Conservation (phyloP, 2,113 vertebrate species). For the Columba janthina region DNA sequence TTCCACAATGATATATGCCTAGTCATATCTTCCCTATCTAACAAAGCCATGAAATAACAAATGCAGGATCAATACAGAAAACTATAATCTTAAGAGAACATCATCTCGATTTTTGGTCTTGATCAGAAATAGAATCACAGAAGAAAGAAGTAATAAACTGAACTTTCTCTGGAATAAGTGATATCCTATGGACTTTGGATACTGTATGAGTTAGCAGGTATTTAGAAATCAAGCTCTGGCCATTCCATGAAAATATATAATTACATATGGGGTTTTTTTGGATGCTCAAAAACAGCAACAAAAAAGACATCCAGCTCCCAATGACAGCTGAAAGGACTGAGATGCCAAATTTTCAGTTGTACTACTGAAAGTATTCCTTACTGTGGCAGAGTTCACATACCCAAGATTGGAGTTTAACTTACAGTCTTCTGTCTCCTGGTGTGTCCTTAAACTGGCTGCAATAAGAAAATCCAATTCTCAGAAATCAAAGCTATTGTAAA, state of each 20-base stretch:
- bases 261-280: background rate
- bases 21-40: constrained; percentile 42
- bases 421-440: background rate
- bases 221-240: background rate
- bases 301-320: background rate
- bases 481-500: background rate
- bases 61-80: background rate
- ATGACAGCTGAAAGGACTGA: background rate
- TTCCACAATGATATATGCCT: constrained; percentile 56
- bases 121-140: background rate
- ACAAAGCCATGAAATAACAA: constrained; percentile 27
- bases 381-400: background rate
- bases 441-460: background rate
- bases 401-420: background rate
- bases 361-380: background rate
- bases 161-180: background rate
- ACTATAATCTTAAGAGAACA: background rate
- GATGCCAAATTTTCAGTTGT: background rate
- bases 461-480: background rate
- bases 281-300: background rate
- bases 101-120: background rate
- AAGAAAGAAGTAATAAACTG: background rate
- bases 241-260: background rate
- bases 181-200: background rate
- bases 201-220: background rate